phyloP scores from a whole-genome alignment of 1,140 invertebrate genomes.

The Tribolium castaneum region DNA sequence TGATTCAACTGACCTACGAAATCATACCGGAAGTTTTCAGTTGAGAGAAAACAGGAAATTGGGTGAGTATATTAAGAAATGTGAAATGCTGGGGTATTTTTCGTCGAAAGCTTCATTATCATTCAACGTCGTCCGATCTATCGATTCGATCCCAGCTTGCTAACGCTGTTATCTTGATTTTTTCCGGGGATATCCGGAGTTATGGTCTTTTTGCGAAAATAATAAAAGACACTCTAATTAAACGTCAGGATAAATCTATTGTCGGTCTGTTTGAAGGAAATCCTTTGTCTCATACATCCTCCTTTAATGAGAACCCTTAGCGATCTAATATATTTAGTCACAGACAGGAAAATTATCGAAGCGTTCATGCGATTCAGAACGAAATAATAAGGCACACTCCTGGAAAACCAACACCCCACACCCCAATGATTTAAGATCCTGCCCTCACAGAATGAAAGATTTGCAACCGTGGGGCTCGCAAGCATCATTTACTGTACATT shows the following conservation, averaged over 20 bases:
- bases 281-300: conserved; percentile 41
- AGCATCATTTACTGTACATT: conserved; percentile 33
- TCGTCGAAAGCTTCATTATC: conserved; percentile 1
- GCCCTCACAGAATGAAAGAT: conserved; percentile 28
- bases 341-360: conserved; percentile 48
- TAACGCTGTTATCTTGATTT: conserved; percentile 9
- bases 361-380: conserved; percentile 47
- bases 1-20: conserved; percentile 33
- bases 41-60: conserved; percentile 25
- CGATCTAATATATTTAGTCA: conserved; percentile 46
- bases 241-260: conserved; percentile 41
- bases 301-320: conserved; percentile 37
- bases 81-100: background rate
- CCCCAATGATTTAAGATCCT: conserved; percentile 41
- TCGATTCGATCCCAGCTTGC: background rate
- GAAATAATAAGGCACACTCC: conserved; percentile 48
- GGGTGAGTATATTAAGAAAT: conserved; percentile 31
- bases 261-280: conserved; percentile 39
- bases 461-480: conserved; percentile 8
- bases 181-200: background rate
- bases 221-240: conserved; percentile 38
- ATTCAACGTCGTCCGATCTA: conserved; percentile 9
- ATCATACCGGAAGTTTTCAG: conserved; percentile 26
- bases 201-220: conserved; percentile 19
- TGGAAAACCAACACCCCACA: conserved; percentile 43